Evolutionary conservation across 2,888 invertebrate genomes (phyloP), one percentile per base, ranked within the genome.

Genomic region (Diloba caeruleocephala): DNA sequence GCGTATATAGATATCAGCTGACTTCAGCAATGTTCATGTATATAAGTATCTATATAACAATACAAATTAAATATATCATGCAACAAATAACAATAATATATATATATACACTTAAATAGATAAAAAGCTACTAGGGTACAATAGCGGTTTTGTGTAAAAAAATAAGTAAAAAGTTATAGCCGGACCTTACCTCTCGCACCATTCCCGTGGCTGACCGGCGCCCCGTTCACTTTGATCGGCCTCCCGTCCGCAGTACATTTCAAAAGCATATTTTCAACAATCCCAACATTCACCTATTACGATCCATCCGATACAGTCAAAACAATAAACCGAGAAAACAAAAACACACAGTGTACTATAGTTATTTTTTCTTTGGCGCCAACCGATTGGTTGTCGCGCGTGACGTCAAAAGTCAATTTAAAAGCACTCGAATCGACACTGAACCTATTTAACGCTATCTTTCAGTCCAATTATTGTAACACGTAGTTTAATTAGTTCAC

Each of bases 171-270:
- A 50, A 55, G 45, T 48, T 5, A 37, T 38, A 59, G 58, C 39
- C 64, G 62, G 72, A 76, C 76, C 89, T 82, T 85, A 92, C 92
- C 92, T 90, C 92, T 90, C 76, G 92, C 89, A 65, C 90, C 89
- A 85, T 87, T 90, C 73, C 86, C 89, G 77, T 90, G 90, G 70
- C 70, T 85, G 68, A 82, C 85, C 67, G 88, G 82, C 33, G 84
- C 78, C 39, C 92, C 92, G 79, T 88, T 93, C 80, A 90, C 92
- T 90, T 92, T 92, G 83, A 93, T 92, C 68, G 90, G 84, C 78
- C 91, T 88, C 74, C 93, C 93, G 81, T 93, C 93, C 61, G 92
- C 90, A 71, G 92, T 92, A 74, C 92, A 93, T 92, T 93, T 93
- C 77, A 93, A 85, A 77, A 93, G 82, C 93, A 93, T 93, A 86